Evolutionary conservation across 2,113 vertebrate species (phyloP).

Genomic region (Sylvia atricapilla): DNA sequence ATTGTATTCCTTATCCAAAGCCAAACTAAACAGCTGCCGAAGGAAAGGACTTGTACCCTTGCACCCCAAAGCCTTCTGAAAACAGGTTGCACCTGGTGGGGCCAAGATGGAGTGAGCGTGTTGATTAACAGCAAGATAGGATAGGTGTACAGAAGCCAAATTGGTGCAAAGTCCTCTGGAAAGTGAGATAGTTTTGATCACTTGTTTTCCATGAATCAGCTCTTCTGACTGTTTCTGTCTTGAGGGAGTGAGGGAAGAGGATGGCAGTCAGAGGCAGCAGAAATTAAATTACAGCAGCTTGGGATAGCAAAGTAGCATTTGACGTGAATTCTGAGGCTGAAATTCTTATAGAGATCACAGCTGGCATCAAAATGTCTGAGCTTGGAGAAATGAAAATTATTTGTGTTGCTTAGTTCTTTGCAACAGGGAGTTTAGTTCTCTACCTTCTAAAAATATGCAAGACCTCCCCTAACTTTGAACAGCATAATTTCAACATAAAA

Average conservation of each 20-base stretch:
- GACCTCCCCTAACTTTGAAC: neutral
- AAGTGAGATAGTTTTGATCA: neutral
- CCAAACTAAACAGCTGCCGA: neutral
- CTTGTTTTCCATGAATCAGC: neutral
- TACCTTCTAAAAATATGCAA: neutral
- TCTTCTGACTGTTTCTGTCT: neutral
- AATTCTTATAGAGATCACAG: neutral
- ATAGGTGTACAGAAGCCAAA: neutral
- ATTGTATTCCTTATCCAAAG: neutral
- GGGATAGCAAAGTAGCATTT: neutral
- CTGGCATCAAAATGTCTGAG: neutral
- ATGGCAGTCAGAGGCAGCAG: neutral
- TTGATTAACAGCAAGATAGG: neutral
- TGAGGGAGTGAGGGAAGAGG: accelerated
- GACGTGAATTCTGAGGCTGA: neutral
- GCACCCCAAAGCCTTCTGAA: neutral
- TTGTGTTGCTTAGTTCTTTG: conserved; percentile 1
- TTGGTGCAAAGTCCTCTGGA: neutral
- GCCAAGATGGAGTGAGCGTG: neutral
- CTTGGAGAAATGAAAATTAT: neutral
- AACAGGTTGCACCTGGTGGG: neutral
- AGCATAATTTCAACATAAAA: neutral
- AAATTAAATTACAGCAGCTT: neutral
- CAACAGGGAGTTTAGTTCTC: neutral
- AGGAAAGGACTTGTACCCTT: neutral